Evolutionary conservation across 2,888 invertebrate genomes (phyloP).

Genomic region (Slavum lentiscoides): DNA sequence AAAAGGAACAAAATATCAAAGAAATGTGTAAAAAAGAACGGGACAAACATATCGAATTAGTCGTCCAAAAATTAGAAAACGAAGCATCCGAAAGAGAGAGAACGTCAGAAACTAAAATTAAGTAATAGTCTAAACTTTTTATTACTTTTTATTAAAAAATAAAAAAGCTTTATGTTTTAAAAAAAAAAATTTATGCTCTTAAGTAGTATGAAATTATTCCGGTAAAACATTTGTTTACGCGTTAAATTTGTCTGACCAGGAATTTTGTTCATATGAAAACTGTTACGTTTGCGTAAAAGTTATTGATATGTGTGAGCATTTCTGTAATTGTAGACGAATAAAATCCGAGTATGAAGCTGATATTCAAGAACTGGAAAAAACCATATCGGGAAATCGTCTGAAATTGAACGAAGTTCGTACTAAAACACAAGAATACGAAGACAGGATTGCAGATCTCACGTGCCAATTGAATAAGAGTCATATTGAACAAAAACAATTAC

Average conservation of each 20-base stretch:
- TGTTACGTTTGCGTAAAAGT: too few species aligned
- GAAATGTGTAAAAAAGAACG: constrained; percentile 74
- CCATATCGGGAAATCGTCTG: constrained; percentile 69
- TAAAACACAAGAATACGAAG: constrained; percentile 70
- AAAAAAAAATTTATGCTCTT: neutral
- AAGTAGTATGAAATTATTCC: too few species aligned
- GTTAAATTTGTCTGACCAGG: too few species aligned
- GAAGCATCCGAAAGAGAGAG: constrained; percentile 71
- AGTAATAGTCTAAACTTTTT: constrained; percentile 57
- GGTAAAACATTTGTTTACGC: too few species aligned
- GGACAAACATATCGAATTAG: constrained; percentile 77
- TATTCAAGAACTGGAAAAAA: constrained; percentile 68
- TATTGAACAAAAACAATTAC: constrained; percentile 55
- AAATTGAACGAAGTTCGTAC: constrained; percentile 71
- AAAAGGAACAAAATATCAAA: constrained; percentile 70
- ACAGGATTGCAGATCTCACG: constrained; percentile 60
- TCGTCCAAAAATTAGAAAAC: constrained; percentile 71
- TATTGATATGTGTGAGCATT: neutral
- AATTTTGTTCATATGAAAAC: too few species aligned
- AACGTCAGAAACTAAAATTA: constrained; percentile 64
- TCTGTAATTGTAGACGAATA: constrained; percentile 65
- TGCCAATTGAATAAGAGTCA: constrained; percentile 56
- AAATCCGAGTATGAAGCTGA: constrained; percentile 78
- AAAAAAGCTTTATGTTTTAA: neutral
- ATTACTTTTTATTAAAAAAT: neutral